Base-by-base conservation (phyloP, 2,113 vertebrate genomes). In the Cyprinodon brontotheroides region DNA sequence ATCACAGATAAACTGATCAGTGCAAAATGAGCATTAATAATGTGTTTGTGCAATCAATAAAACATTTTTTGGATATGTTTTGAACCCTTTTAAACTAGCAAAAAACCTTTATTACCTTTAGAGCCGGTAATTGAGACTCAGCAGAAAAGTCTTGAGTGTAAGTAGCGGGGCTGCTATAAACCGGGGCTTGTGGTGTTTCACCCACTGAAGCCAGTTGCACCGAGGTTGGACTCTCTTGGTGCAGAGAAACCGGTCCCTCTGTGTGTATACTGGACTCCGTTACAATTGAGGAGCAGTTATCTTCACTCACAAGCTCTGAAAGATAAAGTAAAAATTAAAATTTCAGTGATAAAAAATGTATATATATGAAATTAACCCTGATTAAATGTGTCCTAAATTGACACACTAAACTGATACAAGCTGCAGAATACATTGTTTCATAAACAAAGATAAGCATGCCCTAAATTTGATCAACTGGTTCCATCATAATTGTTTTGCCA, bases 141-240 rank as follows among this genome's bases (percentile, higher is more conserved):
- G 95, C 94, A 29, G 94, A 93, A 75, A 96, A 94, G 62, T 97
- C 93, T 76, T 96, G 95, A 68, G 94, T 94, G 88, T 93, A 96
- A 80, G 95, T 81, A 87, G 93, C 81, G 77, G 93, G 73, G 91
- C 92, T 78, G 91, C 88, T 80, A 78, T 95, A 80, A 75, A 92
- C 47, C 61, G 86, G 82, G 57, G 20, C 77, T 78, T 78, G 79
- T 84, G 75, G 77, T 7, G 79, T 91, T 78, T 93, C 93, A 39
- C 93, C 89, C 0, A 88, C 86, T 2, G 90, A 94, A 0, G 84
- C 85, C 14, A 87, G 62, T 20, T 89, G n/a, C 91, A n/a, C 86
- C 61, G 78, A 86, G 85, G 92, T 78, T 43, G 79, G 80, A 39
- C 93, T 94, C 87, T 83, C 92, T 69, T 93, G 40, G 45, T 94